Base-by-base conservation (phyloP, 2,113 vertebrate species). In the Festucalex cinctus region DNA sequence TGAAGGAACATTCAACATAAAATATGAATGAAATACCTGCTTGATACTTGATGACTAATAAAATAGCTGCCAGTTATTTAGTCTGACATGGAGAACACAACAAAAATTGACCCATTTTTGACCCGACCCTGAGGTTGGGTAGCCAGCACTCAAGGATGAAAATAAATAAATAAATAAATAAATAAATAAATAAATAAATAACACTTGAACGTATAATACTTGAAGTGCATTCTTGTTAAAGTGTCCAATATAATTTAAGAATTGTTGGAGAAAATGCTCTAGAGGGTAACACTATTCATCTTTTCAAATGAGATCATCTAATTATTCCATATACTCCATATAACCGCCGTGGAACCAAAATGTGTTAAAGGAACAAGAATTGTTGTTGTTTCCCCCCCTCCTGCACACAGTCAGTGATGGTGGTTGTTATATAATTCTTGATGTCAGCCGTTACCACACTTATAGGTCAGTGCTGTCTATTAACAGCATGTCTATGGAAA, bases 401-500 rank as follows among this genome's bases (percentile, higher is more conserved):
- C 35, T 41, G 17, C 74, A 74, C 65, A 39, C 67, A 26, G 66
- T 75, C 75, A 82, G 39, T 71, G 74, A 60, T 74, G 69, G 73
- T 49, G 60, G 63, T 44, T 53, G 68, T 86, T 88, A 78, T 84
- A 76, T 85, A 86, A 87, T 64, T 48, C 62, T 71, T 71, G 80
- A 78, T 85, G 83, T 88, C 77, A 82, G 77, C 85, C 74, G 76
- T 82, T 24, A 75, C 78, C 78, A 63, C 65, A 70, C 73, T 84
- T 87, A 83, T 86, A 88, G 85, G 86, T 84, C 86, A 88, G 77
- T 77, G 73, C 75, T 83, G 86, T 86, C 85, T 80, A 87, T 90
- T 90, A 90, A 88, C 83, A 83, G 73, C 85, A 81, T 82, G 84
- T 90, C 84, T 84, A 74, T 84, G 83, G 80, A 90, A 88, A 88